Conservation (phyloP, 1,140 invertebrate genomes). For the Eriosoma lanigerum region DNA sequence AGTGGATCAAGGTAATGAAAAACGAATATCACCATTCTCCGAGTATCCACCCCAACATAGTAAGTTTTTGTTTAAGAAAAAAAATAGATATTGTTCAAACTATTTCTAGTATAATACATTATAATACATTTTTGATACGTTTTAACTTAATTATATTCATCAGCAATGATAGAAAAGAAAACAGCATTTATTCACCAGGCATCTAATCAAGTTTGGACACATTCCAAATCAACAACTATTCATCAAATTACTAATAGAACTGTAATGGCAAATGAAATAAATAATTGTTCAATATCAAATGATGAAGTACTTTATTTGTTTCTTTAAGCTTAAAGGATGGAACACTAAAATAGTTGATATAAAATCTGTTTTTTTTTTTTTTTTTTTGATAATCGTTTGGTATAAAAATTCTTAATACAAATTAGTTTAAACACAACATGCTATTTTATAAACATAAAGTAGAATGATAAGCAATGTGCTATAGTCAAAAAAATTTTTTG, state of each 20-base stretch:
- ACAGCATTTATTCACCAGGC: conserved; percentile 41
- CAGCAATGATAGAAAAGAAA: conserved; percentile 43
- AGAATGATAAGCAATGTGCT: no score
- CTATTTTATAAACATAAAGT: no score
- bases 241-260: conserved; percentile 44
- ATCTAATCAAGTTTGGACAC: conserved; percentile 47
- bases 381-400: no score
- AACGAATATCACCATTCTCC: conserved; percentile 43
- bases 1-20: conserved; percentile 45
- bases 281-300: conserved; percentile 9
- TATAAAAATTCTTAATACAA: no score
- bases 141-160: conserved; percentile 6
- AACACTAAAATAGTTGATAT: no score
- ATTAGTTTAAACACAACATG: no score
- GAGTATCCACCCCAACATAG: conserved; percentile 43
- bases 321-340: neutral
- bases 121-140: no score
- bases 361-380: neutral
- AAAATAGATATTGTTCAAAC: neutral
- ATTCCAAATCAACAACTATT: conserved; percentile 38
- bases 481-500: no score
- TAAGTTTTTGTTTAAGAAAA: no score
- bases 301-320: conserved; percentile 31
- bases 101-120: no score
- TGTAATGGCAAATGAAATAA: conserved; percentile 29